These are phyloP conservation scores for Heterohyrax brucei DNA, from an alignment of 2,797 vertebrate species.

Conservation along the genomic window DNA sequence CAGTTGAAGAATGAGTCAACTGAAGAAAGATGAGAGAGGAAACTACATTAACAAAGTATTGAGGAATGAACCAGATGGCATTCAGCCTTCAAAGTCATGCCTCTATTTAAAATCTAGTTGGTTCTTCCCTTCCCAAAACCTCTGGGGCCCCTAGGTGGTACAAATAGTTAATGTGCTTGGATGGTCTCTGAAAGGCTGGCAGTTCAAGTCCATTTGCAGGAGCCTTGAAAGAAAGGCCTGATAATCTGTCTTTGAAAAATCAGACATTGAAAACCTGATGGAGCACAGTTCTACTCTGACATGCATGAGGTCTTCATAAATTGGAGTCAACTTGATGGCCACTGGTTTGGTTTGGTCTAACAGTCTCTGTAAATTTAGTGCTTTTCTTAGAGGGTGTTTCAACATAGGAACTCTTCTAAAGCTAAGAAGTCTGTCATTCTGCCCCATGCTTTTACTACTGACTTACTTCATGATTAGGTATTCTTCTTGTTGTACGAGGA, in stretches of 20 bases:
- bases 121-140: conserved; percentile 22
- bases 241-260: neutral
- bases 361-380: neutral
- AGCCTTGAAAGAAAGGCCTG: neutral
- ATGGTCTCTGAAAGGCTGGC: neutral
- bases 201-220: neutral
- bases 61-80: neutral
- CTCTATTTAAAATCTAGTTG: neutral
- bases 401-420: conserved; percentile 1
- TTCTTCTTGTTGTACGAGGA: neutral
- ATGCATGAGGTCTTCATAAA: neutral
- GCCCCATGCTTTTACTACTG: neutral
- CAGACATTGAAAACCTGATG: neutral
- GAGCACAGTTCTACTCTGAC: neutral
- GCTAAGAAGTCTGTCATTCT: neutral
- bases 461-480: conserved; percentile 16
- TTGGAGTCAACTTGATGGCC: neutral
- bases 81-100: neutral
- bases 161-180: neutral
- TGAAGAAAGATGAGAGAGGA: neutral
- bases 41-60: neutral
- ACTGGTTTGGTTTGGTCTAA: neutral
- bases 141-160: neutral
- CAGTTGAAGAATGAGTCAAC: neutral
- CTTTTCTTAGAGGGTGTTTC: neutral